phyloP scores from a whole-genome alignment of 2,113 vertebrate genomes.

The Lipophrys pholis region DNA sequence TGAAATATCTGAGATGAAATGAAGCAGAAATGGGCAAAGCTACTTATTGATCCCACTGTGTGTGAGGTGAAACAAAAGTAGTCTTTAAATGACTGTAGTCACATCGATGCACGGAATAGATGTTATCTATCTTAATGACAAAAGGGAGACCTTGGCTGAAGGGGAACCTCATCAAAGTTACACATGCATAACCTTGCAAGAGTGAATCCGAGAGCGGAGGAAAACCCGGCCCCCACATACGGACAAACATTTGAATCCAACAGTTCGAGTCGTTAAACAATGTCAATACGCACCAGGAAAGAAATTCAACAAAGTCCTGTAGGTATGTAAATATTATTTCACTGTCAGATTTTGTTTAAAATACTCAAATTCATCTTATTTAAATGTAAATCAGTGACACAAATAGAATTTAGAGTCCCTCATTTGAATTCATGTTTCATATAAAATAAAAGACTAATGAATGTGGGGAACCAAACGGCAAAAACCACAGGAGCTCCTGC shows the following conservation, averaged over 20 bases:
- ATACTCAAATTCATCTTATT: conserved; percentile 51
- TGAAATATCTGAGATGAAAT: conserved; percentile 42
- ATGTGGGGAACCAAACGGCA: neutral
- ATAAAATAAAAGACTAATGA: conserved; percentile 15
- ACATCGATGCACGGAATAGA: conserved; percentile 64
- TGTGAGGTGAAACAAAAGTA: conserved; percentile 73
- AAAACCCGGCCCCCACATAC: conserved; percentile 20
- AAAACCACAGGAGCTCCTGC: neutral
- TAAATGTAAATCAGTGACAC: conserved; percentile 57
- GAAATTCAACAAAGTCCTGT: neutral
- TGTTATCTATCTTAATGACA: conserved; percentile 76
- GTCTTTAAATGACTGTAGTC: conserved; percentile 65
- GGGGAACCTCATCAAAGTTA: conserved; percentile 73
- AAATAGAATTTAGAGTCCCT: conserved; percentile 19
- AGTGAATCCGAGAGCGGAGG: neutral
- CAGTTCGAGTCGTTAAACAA: conserved; percentile 33
- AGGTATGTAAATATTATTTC: conserved; percentile 11
- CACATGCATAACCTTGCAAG: conserved; percentile 63
- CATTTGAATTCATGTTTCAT: conserved; percentile 13
- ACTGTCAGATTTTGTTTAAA: conserved; percentile 21
- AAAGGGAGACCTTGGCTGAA: conserved; percentile 70
- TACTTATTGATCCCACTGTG: conserved; percentile 68
- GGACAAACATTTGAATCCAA: conserved; percentile 52
- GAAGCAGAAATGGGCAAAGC: conserved; percentile 67
- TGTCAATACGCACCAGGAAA: conserved; percentile 9